Conservation (phyloP, 2,888 invertebrate species). For the Harpagoxenus sublaevis region DNA sequence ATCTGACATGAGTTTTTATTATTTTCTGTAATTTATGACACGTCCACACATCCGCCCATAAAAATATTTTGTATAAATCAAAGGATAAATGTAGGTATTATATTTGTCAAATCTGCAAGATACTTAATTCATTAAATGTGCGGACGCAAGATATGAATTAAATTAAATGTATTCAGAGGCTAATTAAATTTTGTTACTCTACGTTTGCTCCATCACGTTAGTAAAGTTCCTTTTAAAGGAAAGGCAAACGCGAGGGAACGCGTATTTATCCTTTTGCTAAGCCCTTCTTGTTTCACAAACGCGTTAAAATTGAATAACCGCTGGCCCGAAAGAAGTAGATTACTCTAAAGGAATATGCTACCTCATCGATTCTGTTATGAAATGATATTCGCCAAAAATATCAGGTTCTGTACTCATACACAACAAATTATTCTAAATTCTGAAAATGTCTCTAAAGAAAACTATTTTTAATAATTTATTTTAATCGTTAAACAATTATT, state of each 20-base stretch:
- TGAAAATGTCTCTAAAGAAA: not conserved
- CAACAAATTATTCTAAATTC: conserved; percentile 59
- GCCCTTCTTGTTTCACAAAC: conserved; percentile 42
- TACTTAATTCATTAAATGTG: not conserved
- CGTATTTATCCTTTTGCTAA: conserved; percentile 13
- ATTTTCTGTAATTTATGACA: conserved; percentile 20
- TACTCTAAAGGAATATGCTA: conserved; percentile 44
- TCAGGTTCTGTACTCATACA: conserved; percentile 43
- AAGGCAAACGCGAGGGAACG: not conserved
- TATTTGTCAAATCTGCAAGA: not conserved
- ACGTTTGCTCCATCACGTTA: conserved; percentile 13
- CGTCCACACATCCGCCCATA: not conserved
- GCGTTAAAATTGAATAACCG: conserved; percentile 63
- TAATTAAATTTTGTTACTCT: conserved; percentile 20
- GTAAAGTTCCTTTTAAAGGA: not conserved
- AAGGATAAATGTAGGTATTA: not conserved
- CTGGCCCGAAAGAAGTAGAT: conserved; percentile 46
- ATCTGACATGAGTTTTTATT: not conserved
- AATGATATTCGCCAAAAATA: conserved; percentile 56
- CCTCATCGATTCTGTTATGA: conserved; percentile 65
- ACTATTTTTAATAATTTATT: not conserved
- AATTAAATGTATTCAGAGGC: not conserved
- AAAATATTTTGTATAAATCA: not conserved
- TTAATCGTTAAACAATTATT: not conserved
- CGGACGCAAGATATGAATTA: not conserved